Base-by-base conservation (phyloP, 2,888 invertebrate species). In the Koerneria pararmatus region DNA sequence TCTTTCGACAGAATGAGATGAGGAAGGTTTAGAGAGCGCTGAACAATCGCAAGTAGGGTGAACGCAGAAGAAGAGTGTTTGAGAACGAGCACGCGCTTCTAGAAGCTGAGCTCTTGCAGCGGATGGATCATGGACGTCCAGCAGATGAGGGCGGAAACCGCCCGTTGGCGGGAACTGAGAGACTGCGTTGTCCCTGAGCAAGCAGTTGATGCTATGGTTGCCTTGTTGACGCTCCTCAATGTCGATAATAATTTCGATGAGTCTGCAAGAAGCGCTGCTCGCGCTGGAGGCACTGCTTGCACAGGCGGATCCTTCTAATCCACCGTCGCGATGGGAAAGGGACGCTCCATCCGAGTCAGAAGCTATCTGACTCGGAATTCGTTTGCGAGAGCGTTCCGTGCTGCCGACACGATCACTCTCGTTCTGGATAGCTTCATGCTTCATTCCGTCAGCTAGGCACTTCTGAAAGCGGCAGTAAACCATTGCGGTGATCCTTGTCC, bases 381-480 rank as follows among this genome's bases (percentile, higher is more conserved):
- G n/a, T 67, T 80, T 80, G 54, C 78, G 65, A n/a, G n/a, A n/a
- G 6, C 81, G 64, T 63, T 80, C 79, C 1, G 81, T 81, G 27
- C 77, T 77, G 29, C 82, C 82, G 61, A 98, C 98, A 73, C 95
- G 88, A 85, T 98, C 98, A 59, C 97, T 87, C 86, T 98, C 97
- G 85, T 98, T 98, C 85, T 98, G 98, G 41, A 98, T 97, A 65
- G 98, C 97, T 92, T 78, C 79, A 4, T 76, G 75, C 64, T 80
- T 79, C 83, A 83, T 83, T 6, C 83, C 83, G 66, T 78, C 80
- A 2, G 76, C 75, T 11, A 83, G 69, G 64, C 83, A 83, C 66
- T 83, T 83, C 68, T 80, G 76, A 71, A 81, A 83, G 5, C 83
- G 78, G 66, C 83, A 83, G 68, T 76, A 78, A 83, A 6, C 82